Percentiles rank a stretch among this genome's conserved stretches.
Evolutionary conservation across 2,113 vertebrate species (phyloP).

Genomic region (Vulpes vulpes): DNA sequence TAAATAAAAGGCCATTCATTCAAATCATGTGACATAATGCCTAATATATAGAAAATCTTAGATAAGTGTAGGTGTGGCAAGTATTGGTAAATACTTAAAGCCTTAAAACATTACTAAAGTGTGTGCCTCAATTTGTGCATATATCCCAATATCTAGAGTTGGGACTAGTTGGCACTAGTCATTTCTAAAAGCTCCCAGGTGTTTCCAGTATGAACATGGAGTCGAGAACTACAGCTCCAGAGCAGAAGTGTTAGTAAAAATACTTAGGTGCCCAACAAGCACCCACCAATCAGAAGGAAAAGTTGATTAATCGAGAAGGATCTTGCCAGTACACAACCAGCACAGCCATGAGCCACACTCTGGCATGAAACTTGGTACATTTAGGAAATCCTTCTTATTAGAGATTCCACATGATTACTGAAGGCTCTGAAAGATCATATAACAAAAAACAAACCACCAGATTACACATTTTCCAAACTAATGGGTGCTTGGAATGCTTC

Average conservation of each 20-base stretch:
- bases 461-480: background rate
- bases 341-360: background rate
- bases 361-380: background rate
- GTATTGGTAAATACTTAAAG: background rate
- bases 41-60: background rate
- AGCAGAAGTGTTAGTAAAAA: background rate
- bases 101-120: background rate
- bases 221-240: background rate
- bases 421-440: background rate
- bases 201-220: background rate
- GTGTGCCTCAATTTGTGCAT: background rate
- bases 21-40: background rate
- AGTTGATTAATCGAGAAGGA: background rate
- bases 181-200: background rate
- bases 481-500: background rate
- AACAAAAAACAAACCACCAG: background rate
- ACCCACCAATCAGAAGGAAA: background rate
- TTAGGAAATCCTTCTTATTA: background rate
- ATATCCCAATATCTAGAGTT: background rate
- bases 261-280: background rate
- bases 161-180: background rate
- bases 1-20: slow-evolving; percentile 25
- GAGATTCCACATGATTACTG: background rate
- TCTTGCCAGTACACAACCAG: background rate
- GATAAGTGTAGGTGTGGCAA: background rate